Evolutionary conservation across 2,113 vertebrate species (phyloP).

Genomic region (Microcebus jonahi): DNA sequence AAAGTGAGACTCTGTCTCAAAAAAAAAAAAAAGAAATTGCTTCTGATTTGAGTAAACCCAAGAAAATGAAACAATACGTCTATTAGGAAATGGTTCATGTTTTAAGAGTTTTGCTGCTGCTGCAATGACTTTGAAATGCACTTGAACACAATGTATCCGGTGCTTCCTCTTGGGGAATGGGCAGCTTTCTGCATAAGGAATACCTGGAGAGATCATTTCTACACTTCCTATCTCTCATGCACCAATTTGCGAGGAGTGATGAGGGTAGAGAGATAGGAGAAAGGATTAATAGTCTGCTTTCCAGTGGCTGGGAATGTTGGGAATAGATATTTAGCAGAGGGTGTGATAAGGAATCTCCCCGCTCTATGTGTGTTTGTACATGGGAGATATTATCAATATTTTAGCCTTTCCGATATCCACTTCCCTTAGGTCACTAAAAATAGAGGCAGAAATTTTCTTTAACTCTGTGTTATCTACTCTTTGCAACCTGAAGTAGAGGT

Average conservation of each 20-base stretch:
- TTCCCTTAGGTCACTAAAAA: conserved; percentile 73
- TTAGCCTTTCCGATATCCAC: conserved; percentile 36
- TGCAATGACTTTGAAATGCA: conserved; percentile 41
- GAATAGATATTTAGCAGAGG: conserved; percentile 65
- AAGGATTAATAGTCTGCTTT: conserved; percentile 66
- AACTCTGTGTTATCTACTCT: conserved; percentile 49
- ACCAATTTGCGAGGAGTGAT: conserved; percentile 59
- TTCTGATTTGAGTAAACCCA: background rate
- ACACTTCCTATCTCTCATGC: conserved; percentile 46
- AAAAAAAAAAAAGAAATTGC: background rate
- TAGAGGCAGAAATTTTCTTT: conserved; percentile 64
- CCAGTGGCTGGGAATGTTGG: conserved; percentile 52
- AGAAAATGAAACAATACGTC: background rate
- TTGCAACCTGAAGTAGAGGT: conserved; percentile 19
- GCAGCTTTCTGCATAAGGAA: background rate
- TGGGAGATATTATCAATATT: conserved; percentile 50
- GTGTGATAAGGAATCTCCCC: conserved; percentile 62
- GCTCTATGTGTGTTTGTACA: conserved; percentile 50
- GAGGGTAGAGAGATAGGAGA: conserved; percentile 63
- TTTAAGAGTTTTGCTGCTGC: background rate
- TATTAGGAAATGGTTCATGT: background rate
- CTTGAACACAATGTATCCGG: background rate
- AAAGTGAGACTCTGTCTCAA: too few relatives aligned
- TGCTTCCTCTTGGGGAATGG: background rate
- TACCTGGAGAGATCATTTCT: background rate